phyloP scores from a whole-genome alignment of 2,888 invertebrate genomes.

The Tinea semifulvella region DNA sequence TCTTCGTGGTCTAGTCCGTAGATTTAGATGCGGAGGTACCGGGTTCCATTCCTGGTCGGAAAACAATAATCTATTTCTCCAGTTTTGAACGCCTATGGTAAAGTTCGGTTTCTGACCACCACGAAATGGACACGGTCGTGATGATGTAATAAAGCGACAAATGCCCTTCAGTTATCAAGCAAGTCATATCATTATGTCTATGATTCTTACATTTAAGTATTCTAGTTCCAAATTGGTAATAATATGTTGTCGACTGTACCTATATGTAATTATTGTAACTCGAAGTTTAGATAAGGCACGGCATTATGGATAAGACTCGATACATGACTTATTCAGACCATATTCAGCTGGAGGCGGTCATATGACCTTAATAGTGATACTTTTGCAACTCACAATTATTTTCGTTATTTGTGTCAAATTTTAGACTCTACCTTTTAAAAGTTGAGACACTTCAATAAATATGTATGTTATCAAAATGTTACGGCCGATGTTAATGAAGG shows the following conservation, averaged over 20 bases:
- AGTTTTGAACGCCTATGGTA: too few relatives aligned
- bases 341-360: background rate
- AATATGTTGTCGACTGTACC: too few relatives aligned
- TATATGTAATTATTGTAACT: background rate
- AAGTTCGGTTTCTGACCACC: too few relatives aligned
- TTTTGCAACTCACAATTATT: conserved; percentile 7
- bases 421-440: background rate
- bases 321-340: conserved; percentile 3
- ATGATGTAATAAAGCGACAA: too few relatives aligned
- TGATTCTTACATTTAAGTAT: too few relatives aligned
- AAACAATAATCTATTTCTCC: too few relatives aligned
- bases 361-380: background rate
- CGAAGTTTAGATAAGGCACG: background rate
- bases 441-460: background rate
- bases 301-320: background rate
- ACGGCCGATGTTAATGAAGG: background rate
- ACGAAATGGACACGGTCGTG: too few relatives aligned
- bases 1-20: too few relatives aligned
- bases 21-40: too few relatives aligned
- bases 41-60: too few relatives aligned
- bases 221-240: background rate
- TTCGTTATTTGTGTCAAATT: background rate
- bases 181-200: too few relatives aligned
- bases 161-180: too few relatives aligned
- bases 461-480: background rate